These are phyloP conservation scores for Furcula furcula DNA, from an alignment of 2,888 invertebrate species.

Conservation along the genomic window DNA sequence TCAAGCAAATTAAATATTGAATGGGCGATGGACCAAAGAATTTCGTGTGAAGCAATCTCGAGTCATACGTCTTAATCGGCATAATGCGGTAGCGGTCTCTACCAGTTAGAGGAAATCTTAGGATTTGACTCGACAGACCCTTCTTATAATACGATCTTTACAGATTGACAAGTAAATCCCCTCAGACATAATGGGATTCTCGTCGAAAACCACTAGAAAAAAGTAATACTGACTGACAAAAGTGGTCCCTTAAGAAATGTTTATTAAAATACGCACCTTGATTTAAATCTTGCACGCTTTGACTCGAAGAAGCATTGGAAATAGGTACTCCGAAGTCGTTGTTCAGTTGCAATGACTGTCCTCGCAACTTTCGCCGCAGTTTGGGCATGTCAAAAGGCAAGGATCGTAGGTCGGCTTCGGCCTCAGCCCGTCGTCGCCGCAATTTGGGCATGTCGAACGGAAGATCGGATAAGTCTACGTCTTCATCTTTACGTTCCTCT, in stretches of 20 bases:
- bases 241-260: not conserved
- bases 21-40: conserved; percentile 57
- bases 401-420: conserved; percentile 90
- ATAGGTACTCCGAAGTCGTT: conserved; percentile 85
- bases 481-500: conserved; percentile 75
- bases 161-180: conserved; percentile 58
- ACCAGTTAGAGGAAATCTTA: conserved; percentile 58
- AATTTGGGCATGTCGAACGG: conserved; percentile 96
- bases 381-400: conserved; percentile 97
- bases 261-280: conserved; percentile 76
- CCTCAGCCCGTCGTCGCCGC: conserved; percentile 86
- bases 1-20: conserved; percentile 79
- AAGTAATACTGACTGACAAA: conserved; percentile 4
- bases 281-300: conserved; percentile 89
- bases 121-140: conserved; percentile 67
- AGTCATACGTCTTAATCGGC: conserved; percentile 78
- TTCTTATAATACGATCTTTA: conserved; percentile 40
- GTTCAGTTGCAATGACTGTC: conserved; percentile 82
- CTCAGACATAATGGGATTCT: conserved; percentile 41
- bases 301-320: conserved; percentile 91
- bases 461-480: conserved; percentile 88
- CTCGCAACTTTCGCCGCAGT: conserved; percentile 87
- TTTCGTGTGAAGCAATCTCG: conserved; percentile 60
- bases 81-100: conserved; percentile 70
- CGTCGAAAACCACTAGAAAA: conserved; percentile 11